Evolutionary conservation across 2,113 vertebrate species (phyloP), one percentile per base, ranked within the genome.

Genomic region (Oplegnathus fasciatus): DNA sequence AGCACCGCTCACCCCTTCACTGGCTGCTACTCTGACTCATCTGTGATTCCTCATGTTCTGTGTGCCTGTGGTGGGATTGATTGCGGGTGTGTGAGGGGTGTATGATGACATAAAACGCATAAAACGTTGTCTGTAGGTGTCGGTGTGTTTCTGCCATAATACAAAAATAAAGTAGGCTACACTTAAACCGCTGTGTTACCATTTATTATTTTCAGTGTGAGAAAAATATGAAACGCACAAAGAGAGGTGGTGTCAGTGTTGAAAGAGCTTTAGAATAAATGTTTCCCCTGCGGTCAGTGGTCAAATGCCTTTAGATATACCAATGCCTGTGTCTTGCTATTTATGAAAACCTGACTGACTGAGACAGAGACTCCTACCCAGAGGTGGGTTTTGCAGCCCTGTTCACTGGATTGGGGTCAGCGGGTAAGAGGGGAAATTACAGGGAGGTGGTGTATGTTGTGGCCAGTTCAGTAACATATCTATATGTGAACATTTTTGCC

Each of bases 21-120:
- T 50, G 54, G 69, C 1, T 2, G 77, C 28, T 37, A 61, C 54
- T 52, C 17, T 87, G 76, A 90, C 75, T 87, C 78, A 87, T 84
- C 66, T 58, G 57, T 8, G 37, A 75, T 2, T 66, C 34, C 13
- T 62, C 26, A 26, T 54, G 54, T 76, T 62, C n/a, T 44, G 37
- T 30, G 48, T 64, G 44, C 28, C 40, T 61, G 79, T 24, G 73
- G 73, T 83, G 52, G 81, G 81, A 78, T 32, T 74, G 14, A 34
- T 17, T 70, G 73, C 65, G 30, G 73, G 77, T 20, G 61, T 86
- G 54, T 50, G 66, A 60, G 55, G 20, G 34, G 34, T 6, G 34
- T 5, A 9, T 50, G 78, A 76, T 64, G 66, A 73, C 22, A 62
- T 50, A 40, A 37, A 37, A 37, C 34, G 6, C 48, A 20, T 50